Base-by-base conservation (phyloP, 2,797 vertebrate species). In the Manis javanica region DNA sequence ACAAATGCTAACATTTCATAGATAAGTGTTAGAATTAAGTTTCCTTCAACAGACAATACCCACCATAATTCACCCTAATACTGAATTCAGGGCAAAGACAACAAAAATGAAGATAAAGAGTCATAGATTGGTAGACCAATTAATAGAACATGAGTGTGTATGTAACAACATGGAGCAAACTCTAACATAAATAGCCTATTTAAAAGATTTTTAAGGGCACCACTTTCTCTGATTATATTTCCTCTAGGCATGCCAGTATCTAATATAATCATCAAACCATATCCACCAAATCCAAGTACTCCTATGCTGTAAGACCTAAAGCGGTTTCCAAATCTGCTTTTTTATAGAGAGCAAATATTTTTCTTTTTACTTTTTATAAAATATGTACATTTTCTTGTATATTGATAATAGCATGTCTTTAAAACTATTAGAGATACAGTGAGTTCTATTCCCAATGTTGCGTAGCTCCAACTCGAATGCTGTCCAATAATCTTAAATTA, bases 31-130 rank as follows among this genome's bases (percentile, higher is more conserved):
- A 90, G 0, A 8, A 68, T 69, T 91, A 87, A 77, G 93, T 81
- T 87, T 77, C 15, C 53, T 90, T 95, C 77, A n/a, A 9, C n/a
- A 93, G 69, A 88, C 95, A 91, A 90, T 55, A 31, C 0, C 7
- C 2, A 34, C 59, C 2, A 37, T 79, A 66, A 88, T 59, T 92
- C 15, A 92, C 23, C 24, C 19, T 49, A 78, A 69, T 69, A 85
- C 2, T 83, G 26, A 94, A 82, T 74, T 69, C 69, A 46, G 91
- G 26, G 26, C 19, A 81, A 93, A 71, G n/a, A 61, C 14, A 94
- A 79, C n/a, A 81, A 94, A 94, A 92, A 15, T 68, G 1, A 92
- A 68, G 64, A 75, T 61, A 64, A 39, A 74, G 49, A 66, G 3
- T 51, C 4, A 74, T 55, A 94, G 77, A 82, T 66, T 11, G 5